These are phyloP conservation scores for Drosophila yakuba DNA, from an alignment of 1,140 invertebrate species.

Conservation along the genomic window DNA sequence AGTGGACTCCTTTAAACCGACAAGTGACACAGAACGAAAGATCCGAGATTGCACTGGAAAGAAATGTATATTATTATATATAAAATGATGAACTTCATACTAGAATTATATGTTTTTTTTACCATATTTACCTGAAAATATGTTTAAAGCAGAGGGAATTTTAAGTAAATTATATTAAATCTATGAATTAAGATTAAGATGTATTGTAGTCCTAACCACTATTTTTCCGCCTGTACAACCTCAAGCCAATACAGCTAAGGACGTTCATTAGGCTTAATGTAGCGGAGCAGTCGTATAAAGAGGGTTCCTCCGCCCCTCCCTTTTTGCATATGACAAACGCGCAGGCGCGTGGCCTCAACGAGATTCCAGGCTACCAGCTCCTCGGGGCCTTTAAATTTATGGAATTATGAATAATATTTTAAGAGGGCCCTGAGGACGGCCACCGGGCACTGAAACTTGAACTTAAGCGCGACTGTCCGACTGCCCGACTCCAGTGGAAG, in stretches of 20 bases:
- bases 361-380: conserved; percentile 33
- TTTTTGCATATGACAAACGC: conserved; percentile 79
- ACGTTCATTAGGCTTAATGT: conserved; percentile 81
- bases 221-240: conserved; percentile 4
- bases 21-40: conserved; percentile 67
- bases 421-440: conserved; percentile 68
- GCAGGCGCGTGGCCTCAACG: conserved; percentile 59
- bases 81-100: too few species aligned
- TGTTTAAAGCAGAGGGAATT: too few species aligned
- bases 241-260: conserved; percentile 61
- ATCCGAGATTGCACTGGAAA: neutral
- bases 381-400: conserved; percentile 70
- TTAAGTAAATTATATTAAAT: too few species aligned
- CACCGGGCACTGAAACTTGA: conserved; percentile 49
- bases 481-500: conserved; percentile 14
- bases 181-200: too few species aligned
- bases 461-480: conserved; percentile 16
- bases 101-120: too few species aligned
- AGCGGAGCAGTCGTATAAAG: conserved; percentile 43
- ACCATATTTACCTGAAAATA: neutral
- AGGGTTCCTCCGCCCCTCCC: conserved; percentile 27
- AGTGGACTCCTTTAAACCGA: conserved; percentile 59
- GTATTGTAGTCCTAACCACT: neutral
- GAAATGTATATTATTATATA: too few species aligned
- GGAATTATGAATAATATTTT: conserved; percentile 82